Conservation (phyloP, 1,140 invertebrate genomes). For the Cardiocondyla obscurior region DNA sequence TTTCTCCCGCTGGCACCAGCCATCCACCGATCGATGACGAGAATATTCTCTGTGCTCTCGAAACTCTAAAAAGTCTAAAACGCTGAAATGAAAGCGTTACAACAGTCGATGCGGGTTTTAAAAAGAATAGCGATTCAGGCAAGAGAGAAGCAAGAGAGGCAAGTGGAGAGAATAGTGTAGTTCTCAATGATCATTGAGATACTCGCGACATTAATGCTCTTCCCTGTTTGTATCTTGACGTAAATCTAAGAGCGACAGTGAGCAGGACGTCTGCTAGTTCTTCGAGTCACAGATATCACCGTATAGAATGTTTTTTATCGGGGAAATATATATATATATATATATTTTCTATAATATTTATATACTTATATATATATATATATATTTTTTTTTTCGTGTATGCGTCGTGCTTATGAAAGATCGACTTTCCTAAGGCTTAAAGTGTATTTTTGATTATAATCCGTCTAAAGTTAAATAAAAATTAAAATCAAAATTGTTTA, state of each 20-base stretch:
- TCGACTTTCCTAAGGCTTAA: constrained; percentile 4
- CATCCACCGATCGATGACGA: background rate
- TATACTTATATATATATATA: too few relatives aligned
- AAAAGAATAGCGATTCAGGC: background rate
- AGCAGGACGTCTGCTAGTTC: constrained; percentile 29
- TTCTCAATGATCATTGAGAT: constrained; percentile 48
- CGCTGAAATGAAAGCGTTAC: background rate
- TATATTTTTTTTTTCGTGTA: constrained; percentile 33
- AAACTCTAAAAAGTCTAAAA: too few relatives aligned
- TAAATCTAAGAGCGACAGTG: constrained; percentile 67
- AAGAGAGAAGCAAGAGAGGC: constrained; percentile 13
- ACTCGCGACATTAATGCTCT: constrained; percentile 65
- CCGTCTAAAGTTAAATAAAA: constrained; percentile 11
- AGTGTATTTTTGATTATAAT: constrained; percentile 32
- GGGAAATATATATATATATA: constrained; percentile 55
- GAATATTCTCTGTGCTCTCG: background rate
- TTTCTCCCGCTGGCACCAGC: background rate
- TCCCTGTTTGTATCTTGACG: constrained; percentile 71
- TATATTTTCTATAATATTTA: too few relatives aligned
- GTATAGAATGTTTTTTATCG: constrained; percentile 34
- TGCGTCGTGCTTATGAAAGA: background rate
- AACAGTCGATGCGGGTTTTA: constrained; percentile 8
- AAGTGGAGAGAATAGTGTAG: background rate
- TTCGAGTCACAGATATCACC: constrained; percentile 18
- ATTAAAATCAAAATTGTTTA: constrained; percentile 36